Conservation (phyloP, 2,888 invertebrate genomes). For the Pollenia griseotomentosa region DNA sequence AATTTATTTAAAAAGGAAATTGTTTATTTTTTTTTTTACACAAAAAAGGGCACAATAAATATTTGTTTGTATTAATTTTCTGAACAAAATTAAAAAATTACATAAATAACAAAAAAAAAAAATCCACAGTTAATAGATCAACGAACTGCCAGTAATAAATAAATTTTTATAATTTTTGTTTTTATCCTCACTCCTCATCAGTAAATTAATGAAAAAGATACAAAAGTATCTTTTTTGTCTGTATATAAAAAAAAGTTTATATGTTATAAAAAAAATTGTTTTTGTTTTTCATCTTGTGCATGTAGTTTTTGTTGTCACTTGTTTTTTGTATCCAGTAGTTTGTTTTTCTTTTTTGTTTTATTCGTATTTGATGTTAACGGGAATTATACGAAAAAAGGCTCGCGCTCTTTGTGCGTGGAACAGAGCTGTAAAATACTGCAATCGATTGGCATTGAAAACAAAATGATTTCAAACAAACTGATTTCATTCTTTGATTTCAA, state of each 20-base stretch:
- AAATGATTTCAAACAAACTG: too few relatives aligned
- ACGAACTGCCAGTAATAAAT: conserved; percentile 49
- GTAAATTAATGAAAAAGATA: conserved; percentile 9
- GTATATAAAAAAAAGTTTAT: conserved; percentile 16
- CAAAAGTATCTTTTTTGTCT: conserved; percentile 2
- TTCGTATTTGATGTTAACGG: conserved; percentile 30
- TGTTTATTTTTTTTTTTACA: conserved; percentile 12
- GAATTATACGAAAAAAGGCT: conserved; percentile 34
- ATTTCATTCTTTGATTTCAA: too few relatives aligned
- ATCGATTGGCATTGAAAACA: background rate
- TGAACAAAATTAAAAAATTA: background rate
- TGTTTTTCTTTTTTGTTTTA: background rate
- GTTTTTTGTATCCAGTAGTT: conserved; percentile 13
- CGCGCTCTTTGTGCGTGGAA: conserved; percentile 40
- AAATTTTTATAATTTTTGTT: conserved; percentile 4
- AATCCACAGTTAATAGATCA: conserved; percentile 37
- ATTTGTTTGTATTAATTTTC: background rate
- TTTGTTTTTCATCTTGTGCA: background rate
- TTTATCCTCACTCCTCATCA: conserved; percentile 20
- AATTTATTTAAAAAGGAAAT: conserved; percentile 25
- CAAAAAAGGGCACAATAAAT: conserved; percentile 52
- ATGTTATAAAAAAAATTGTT: conserved; percentile 7
- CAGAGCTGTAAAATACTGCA: background rate
- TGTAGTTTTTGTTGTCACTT: conserved; percentile 16
- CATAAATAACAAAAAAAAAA: background rate